Base-by-base conservation (phyloP, 2,888 invertebrate species). In the Spisula solida region DNA sequence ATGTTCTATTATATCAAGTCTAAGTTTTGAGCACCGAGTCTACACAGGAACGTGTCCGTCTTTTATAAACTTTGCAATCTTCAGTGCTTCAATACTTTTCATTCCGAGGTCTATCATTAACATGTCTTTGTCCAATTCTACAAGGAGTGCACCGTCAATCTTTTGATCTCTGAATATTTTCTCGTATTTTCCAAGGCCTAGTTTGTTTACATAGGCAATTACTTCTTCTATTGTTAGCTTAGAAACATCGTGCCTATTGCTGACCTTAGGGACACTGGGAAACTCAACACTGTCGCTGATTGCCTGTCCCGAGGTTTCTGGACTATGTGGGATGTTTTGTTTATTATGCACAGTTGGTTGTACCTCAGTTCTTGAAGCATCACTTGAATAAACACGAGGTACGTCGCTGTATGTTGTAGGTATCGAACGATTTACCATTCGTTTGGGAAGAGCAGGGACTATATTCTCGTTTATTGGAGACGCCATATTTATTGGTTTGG, bases 221-320 rank as follows among this genome's bases (percentile, higher is more conserved):
- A 94, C 81, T 20, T 93, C 93, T 16, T 90, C 87, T n/a, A 94
- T 92, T 29, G 89, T 86, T 47, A 94, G 80, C 70, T 88, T 89
- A 18, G 75, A 25, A 14, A 93, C 89, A 31, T 92, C 91, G 20
- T 86, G 75, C 16, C 10, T 16, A 18, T 51, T 12, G 29, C 56
- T 56, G 2, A 87, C 87, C 6, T 82, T 47, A 31, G 82, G 78
- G 0, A 87, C 31, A 48, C 8, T 25, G 79, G 75, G 34, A 51
- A 25, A 31, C 75, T 1, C 5, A 31, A 34, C 34, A 75, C 5
- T 1, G 5, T 75, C 34, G 18, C 75, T 16, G 34, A 31, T 8
- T 4, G 75, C 16, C 10, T 66, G 60, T 66, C 16, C 16, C 51
- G 16, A 12, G 4, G 60, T 25, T 2, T 66, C 60, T 25, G 14